These are phyloP conservation scores for Taphrorychus bicolor DNA, from an alignment of 2,888 invertebrate species.

Conservation along the genomic window DNA sequence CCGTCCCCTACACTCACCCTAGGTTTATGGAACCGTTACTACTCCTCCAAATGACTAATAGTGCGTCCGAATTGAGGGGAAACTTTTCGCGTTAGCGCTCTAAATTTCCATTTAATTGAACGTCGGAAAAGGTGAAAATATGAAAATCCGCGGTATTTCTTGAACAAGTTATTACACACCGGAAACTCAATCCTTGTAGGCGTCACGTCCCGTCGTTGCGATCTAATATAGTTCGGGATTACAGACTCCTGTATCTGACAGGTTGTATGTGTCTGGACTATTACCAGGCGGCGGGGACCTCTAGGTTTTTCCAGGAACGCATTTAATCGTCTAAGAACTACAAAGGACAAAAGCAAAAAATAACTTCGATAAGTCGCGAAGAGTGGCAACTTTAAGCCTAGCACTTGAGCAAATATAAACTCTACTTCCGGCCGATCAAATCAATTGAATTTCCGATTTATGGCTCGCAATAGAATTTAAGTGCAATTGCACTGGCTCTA, in stretches of 20 bases:
- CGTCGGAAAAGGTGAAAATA: background rate
- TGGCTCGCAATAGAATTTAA: constrained; percentile 1
- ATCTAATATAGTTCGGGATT: constrained; percentile 5
- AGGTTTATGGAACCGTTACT: constrained; percentile 15
- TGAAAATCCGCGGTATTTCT: background rate
- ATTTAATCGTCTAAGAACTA: too few relatives aligned
- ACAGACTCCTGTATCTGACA: constrained; percentile 4
- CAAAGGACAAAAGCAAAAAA: too few relatives aligned
- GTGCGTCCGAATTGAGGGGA: background rate
- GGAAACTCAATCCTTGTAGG: background rate
- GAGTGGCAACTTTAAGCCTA: background rate
- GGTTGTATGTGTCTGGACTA: constrained; percentile 2
- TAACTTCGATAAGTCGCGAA: background rate
- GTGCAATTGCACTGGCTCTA: constrained; percentile 4
- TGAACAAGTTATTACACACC: background rate
- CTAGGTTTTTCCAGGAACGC: background rate
- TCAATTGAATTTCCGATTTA: constrained; percentile 5
- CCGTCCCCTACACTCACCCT: constrained; percentile 28
- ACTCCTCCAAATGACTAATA: background rate
- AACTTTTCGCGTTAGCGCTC: too few relatives aligned
- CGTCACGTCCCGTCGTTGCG: background rate
- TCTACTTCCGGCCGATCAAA: constrained; percentile 4
- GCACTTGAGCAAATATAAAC: background rate
- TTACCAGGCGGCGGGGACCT: background rate
- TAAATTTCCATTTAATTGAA: background rate